phyloP scores from a whole-genome alignment of 2,113 vertebrate genomes.

The Toxotes chatareus region DNA sequence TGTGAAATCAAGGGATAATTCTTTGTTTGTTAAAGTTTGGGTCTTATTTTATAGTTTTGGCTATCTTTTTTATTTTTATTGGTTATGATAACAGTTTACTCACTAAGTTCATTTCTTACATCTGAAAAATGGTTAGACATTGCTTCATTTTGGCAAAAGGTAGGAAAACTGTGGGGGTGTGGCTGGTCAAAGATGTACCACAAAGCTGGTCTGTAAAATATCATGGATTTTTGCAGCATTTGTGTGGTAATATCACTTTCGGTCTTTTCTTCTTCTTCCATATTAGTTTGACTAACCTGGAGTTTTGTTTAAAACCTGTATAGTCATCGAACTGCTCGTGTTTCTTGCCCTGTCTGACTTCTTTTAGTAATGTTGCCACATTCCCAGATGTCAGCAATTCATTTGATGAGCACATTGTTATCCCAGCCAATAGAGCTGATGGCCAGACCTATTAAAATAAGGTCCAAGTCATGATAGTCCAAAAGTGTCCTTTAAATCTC shows the following conservation, averaged over 20 bases:
- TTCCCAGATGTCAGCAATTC: neutral
- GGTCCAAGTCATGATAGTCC: neutral
- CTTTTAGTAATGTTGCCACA: neutral
- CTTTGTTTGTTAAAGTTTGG: neutral
- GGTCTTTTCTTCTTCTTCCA: neutral
- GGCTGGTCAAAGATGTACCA: neutral
- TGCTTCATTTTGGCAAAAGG: neutral
- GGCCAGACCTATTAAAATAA: neutral
- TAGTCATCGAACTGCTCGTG: neutral
- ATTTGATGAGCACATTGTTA: neutral
- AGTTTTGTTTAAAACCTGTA: neutral
- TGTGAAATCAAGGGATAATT: conserved; percentile 14
- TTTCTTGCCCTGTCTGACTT: neutral
- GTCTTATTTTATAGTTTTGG: conserved; percentile 21
- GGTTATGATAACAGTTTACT: neutral
- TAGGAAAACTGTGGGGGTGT: neutral
- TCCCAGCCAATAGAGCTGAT: neutral
- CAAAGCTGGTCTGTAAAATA: neutral
- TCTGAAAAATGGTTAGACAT: neutral
- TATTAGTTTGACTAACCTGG: neutral
- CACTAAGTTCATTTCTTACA: neutral
- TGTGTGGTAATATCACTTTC: neutral
- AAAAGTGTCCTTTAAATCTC: neutral
- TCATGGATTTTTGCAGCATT: neutral
- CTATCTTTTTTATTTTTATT: neutral